A percentile compares a stretch with the other conserved stretches of the same genome.
Evolutionary conservation across 2,113 vertebrate species (phyloP).

Genomic region (Nothocercus nigrocapillus): DNA sequence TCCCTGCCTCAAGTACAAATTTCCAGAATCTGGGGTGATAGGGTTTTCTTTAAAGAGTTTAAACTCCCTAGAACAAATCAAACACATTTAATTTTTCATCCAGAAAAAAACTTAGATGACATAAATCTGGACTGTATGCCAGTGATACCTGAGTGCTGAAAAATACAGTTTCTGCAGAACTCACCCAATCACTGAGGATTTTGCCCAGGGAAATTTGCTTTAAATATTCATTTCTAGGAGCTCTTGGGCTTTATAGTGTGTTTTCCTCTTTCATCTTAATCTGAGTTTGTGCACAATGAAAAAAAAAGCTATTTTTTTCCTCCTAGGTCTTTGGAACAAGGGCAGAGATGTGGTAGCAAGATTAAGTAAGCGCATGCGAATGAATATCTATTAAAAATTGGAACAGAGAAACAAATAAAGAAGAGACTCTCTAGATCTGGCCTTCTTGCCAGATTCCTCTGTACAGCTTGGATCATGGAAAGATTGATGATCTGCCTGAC

Average conservation of each 20-base stretch:
- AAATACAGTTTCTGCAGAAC: background rate
- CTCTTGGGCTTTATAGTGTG: background rate
- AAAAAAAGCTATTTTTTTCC: background rate
- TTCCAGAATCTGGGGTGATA: background rate
- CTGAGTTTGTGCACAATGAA: background rate
- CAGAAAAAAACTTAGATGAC: background rate
- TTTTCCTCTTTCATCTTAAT: background rate
- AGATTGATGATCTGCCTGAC: conserved; percentile 18
- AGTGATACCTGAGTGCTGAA: background rate
- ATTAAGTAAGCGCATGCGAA: conserved; percentile 19
- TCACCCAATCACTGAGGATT: accelerated
- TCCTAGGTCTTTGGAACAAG: background rate
- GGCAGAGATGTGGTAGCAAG: background rate
- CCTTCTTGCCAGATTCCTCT: conserved; percentile 24
- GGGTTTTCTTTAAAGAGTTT: background rate
- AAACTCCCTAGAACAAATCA: background rate
- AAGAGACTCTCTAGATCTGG: background rate
- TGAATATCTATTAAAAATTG: background rate
- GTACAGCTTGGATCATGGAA: background rate
- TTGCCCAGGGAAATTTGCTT: background rate
- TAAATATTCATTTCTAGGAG: background rate
- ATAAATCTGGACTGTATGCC: background rate
- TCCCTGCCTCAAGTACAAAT: background rate
- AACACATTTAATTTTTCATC: conserved; percentile 1
- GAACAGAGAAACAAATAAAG: background rate